These are phyloP conservation scores for Ornithorhynchus anatinus DNA, from an alignment of 2,113 vertebrate genomes.

Conservation along the genomic window DNA sequence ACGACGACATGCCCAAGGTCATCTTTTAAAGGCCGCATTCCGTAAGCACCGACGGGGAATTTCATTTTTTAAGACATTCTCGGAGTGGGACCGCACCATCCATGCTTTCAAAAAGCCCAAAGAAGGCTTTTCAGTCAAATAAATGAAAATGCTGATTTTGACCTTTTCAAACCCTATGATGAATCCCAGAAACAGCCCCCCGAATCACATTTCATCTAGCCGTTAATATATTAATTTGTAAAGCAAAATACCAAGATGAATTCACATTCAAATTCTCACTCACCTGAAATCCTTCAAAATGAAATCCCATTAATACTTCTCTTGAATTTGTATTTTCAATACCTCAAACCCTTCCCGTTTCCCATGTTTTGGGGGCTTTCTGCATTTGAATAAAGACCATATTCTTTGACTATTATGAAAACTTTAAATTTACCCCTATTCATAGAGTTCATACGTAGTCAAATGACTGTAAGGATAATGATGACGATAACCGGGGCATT, in stretches of 20 bases:
- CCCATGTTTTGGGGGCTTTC: not conserved
- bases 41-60: no score
- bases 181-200: not conserved
- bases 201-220: not conserved
- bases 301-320: not conserved
- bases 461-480: no score
- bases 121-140: not conserved
- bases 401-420: not conserved
- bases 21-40: no score
- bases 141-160: not conserved
- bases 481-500: no score
- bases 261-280: not conserved
- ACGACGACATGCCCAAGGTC: no score
- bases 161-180: not conserved
- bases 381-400: not conserved
- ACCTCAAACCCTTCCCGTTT: not conserved
- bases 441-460: no score
- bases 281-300: not conserved
- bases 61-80: no score
- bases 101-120: not conserved
- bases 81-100: accelerated
- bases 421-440: not conserved
- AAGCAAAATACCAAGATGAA: conserved; percentile 5
- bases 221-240: not conserved
- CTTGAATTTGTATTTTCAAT: conserved; percentile 1